Evolutionary conservation across 2,888 invertebrate species (phyloP), one percentile per base, ranked within the genome.

Genomic region (Pyrrhosoma nymphula): DNA sequence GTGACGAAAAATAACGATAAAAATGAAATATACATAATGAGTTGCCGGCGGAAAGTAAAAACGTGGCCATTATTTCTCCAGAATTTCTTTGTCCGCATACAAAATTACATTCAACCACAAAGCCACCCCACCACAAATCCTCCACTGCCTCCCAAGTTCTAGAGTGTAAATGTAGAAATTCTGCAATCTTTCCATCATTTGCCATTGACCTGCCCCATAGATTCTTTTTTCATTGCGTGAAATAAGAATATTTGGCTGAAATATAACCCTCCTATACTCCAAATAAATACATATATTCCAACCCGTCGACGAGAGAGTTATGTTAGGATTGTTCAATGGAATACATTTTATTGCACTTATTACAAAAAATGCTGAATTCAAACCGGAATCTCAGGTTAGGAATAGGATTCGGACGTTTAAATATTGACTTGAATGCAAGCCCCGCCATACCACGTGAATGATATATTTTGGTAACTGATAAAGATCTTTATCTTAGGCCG

Each of bases 11-110:
- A 82, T 75, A 30, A 75, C 30, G 35, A 82, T 82, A 35, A 14
- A 35, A n/a, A 82, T 82, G 82, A 82, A 82, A 82, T 35, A 82
- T 35, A 60, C 60, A 82, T 82, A 69, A 69, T 23, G 69, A 69
- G 69, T n/a, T 23, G 12, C 0, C 82, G n/a, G n/a, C 14, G n/a
- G 82, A 82, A 82, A 82, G 30, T 82, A 82, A 82, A 82, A 82
- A 35, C 35, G 8, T 35, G 35, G 30, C 35, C 82, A 35, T 30
- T 8, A 23, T 82, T 35, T 82, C 26, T 18, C 75, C 35, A 2
- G 20, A 10, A 8, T 82, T 82, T 82, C 82, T 35, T 35, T 35
- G 12, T 8, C 10, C 35, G 82, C 10, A 35, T 18, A 82, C 35
- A 18, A 26, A 82, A 82, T 82, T 35, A 82, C 30, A 82, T 4